Base-by-base conservation (phyloP, 2,888 invertebrate genomes). In the Rhabditoides inermis region DNA sequence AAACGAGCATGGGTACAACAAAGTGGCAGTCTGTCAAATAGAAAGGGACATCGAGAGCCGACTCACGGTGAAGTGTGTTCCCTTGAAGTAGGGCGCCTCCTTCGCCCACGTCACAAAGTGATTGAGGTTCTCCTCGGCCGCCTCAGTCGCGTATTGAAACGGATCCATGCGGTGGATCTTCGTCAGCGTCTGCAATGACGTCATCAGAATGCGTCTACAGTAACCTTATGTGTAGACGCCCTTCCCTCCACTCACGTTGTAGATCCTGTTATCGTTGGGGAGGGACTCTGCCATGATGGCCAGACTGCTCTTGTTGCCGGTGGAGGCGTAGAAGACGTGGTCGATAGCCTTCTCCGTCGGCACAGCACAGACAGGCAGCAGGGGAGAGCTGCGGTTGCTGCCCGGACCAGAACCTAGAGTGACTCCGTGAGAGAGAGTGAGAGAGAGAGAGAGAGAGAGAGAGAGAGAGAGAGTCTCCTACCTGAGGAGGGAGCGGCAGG, bases 281-380 rank as follows among this genome's bases (percentile, higher is more conserved):
- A 64, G 32, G 10, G 45, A 35, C 18, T 61, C 57, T 51, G 53
- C 41, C 53, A 60, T 51, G n/a, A 55, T 54, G 0, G 55, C 49
- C 6, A 56, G 49, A 10, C 55, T 54, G 26, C 50, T 55, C n/a
- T 53, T 60, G 7, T 7, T 18, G 18, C 20, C 40, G n/a, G n/a
- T n/a, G n/a, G 42, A 28, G 18, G 51, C 20, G 56, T 71, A 73
- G 53, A 67, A 72, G 1, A 56, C 59, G 35, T 58, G 56, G 41
- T 71, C 71, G 23, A 74, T 72, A 1, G 70, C 63, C 42, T 71
- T 69, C 48, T 72, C 70, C 1, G 73, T 73, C 22, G 73, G 73
- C 23, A 70, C 46, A 35, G 72, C 68, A 53, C 74, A 74, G n/a
- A 71, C 49, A 26, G 73, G 73, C 39, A 73, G 58, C 18, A 60